Conservation (phyloP, 2,888 invertebrate genomes). For the Tinea trinotella region DNA sequence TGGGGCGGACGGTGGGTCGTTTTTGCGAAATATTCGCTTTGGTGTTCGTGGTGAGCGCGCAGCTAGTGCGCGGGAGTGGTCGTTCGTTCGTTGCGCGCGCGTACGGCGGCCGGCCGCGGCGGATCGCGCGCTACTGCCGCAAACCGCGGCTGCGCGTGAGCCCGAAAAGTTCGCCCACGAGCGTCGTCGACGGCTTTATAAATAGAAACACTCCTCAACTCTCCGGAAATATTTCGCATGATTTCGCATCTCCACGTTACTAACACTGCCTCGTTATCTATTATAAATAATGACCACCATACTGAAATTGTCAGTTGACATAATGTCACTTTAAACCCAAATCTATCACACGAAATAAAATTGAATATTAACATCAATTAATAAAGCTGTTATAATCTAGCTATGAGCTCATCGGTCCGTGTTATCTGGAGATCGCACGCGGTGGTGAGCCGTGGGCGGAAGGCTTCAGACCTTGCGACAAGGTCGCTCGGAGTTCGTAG, state of each 20-base stretch:
- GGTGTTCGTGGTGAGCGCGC: conserved; percentile 22
- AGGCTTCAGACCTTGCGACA: conserved; percentile 62
- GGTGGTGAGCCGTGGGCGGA: conserved; percentile 38
- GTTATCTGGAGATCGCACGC: conserved; percentile 7
- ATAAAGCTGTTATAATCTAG: not conserved
- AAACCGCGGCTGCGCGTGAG: conserved; percentile 42
- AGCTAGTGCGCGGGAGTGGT: conserved; percentile 57
- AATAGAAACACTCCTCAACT: conserved; percentile 69
- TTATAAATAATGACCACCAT: not conserved
- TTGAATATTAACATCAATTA: not conserved
- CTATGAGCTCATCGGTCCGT: conserved; percentile 13
- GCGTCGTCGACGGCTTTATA: conserved; percentile 64
- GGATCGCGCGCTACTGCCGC: conserved; percentile 65
- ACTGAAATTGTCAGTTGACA: too few species aligned
- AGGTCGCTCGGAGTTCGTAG: conserved; percentile 53
- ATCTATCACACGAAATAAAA: not conserved
- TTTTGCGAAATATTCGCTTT: conserved; percentile 21
- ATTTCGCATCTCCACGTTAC: conserved; percentile 59
- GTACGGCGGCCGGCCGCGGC: conserved; percentile 66
- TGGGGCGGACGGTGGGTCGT: conserved; percentile 24
- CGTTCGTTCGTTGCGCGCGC: conserved; percentile 73
- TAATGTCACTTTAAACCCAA: too few species aligned
- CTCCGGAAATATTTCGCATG: conserved; percentile 73
- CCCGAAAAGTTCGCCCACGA: conserved; percentile 68
- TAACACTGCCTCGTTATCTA: not conserved